Evolutionary conservation across 2,888 invertebrate genomes (phyloP), one percentile per base, ranked within the genome.

Genomic region (Thalpophila matura): DNA sequence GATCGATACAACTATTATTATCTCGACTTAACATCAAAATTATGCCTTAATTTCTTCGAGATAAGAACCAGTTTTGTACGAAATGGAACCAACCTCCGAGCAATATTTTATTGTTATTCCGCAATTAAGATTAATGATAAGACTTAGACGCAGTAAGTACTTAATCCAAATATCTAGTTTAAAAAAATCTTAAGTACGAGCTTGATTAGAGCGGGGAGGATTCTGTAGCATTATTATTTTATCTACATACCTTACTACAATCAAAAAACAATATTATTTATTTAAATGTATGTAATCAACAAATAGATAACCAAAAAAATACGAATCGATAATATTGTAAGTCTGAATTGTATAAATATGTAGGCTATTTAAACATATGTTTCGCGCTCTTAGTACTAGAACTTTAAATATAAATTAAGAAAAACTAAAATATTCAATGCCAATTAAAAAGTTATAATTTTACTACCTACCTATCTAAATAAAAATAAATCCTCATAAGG

Each of bases 41-140:
- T 85, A 80, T 82, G 87, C 91, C 86, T 80, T 92, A 91, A 85
- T 69, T 63, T 64, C 49, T 77, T 22, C 20, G 1, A 40, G 66
- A 80, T 86, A 90, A 85, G 86, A 89, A 84, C 72, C 68, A 88
- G 74, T 84, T 85, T 90, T 49, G 71, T 84, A 81, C 74, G 79
- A 79, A 68, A 74, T 74, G 67, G 77, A 64, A 72, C 67, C 78
- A 82, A 87, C 82, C 87, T 89, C 84, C 79, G 77, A 86, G 90
- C 90, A 89, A 93, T 93, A 94, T 93, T 93, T 94, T 94, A 94
- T 94, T 93, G 92, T 93, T 92, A 94, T 93, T 93, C 93, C 81
- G 89, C 94, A 94, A 95, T 95, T 94, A 94, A 94, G 94, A 95
- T 95, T 93, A 92, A 94, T 94, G 94, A 95, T 95, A 94, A 94